Percentiles rank a stretch among this genome's conserved stretches.
phyloP scores from a whole-genome alignment of 2,888 invertebrate species.

The Nephrotoma appendiculata region DNA sequence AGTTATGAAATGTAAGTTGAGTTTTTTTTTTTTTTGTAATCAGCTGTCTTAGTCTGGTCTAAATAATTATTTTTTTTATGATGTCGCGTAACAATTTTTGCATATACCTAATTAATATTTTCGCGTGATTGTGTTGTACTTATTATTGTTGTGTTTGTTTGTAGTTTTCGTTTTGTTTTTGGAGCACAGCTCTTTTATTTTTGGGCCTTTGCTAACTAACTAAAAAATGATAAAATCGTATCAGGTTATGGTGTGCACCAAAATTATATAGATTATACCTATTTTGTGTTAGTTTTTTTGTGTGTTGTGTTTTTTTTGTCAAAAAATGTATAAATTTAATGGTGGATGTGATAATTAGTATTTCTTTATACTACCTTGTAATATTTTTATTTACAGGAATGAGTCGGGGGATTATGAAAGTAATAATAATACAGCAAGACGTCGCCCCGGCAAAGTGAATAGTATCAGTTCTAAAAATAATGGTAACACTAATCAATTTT shows the following conservation, averaged over 20 bases:
- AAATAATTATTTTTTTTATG: neutral
- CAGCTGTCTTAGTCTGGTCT: neutral
- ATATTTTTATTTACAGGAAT: neutral
- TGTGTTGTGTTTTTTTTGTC: neutral
- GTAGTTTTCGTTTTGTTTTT: neutral
- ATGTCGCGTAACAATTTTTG: neutral
- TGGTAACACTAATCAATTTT: slow-evolving; percentile 8
- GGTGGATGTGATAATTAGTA: neutral
- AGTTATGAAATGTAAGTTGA: neutral
- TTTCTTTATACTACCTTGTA: neutral
- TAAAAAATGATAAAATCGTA: neutral
- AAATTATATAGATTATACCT: neutral
- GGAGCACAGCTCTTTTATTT: neutral
- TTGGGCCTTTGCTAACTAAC: neutral
- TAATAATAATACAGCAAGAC: neutral
- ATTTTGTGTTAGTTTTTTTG: neutral
- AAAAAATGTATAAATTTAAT: neutral
- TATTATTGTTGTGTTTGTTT: neutral
- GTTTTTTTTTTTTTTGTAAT: neutral
- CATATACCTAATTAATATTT: neutral
- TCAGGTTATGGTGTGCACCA: neutral
- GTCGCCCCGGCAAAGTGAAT: neutral
- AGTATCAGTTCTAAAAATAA: neutral
- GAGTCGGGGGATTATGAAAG: neutral
- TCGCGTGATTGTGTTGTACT: neutral